Base-by-base conservation (phyloP, 2,797 vertebrate species). In the Cyprinella venusta region DNA sequence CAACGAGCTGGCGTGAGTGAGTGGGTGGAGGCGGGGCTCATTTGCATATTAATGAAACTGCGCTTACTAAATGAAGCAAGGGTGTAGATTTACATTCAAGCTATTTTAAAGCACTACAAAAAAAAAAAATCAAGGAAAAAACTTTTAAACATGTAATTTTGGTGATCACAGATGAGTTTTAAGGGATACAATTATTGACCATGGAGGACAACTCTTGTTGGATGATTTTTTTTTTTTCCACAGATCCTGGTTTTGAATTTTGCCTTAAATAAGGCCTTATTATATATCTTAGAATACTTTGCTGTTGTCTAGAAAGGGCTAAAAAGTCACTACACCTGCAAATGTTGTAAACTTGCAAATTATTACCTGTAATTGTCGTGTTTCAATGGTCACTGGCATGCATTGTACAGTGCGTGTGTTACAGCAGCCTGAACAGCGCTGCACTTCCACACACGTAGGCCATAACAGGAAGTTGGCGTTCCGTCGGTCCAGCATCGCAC, bases 341-440 rank as follows among this genome's bases (percentile, higher is more conserved):
- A 15, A 26, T 30, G 5, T 78, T 21, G 26, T 38, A 26, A 40
- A 65, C 18, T n/a, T 65, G 77, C 15, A 13, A 36, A 61, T 52
- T 38, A 36, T 36, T 92, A 98, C 97, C 97, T 97, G 94, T 81
- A 98, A 94, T 0, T 94, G 94, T 76, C 97, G 94, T 79, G 93
- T 93, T 9, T 95, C 92, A 38, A 94, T 94, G 84, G 91, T 89
- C 0, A 72, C 91, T 80, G 97, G 94, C 1, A 95, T 92, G 75
- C 98, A 99, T 87, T 96, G 94, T 86, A 95, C 87, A 0, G 88
- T 80, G 76, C 92, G 91, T 52, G 94, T 94, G 93, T 96, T 97
- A 90, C 98, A 98, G 89, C 98, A 99, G 42, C 97, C 97, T 0
- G 97, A 98, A 88, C 98, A 99, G n/a, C 96, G 95, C 91, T 98